Evolutionary conservation across 2,113 vertebrate species (phyloP).

Genomic region (Nicator chloris): DNA sequence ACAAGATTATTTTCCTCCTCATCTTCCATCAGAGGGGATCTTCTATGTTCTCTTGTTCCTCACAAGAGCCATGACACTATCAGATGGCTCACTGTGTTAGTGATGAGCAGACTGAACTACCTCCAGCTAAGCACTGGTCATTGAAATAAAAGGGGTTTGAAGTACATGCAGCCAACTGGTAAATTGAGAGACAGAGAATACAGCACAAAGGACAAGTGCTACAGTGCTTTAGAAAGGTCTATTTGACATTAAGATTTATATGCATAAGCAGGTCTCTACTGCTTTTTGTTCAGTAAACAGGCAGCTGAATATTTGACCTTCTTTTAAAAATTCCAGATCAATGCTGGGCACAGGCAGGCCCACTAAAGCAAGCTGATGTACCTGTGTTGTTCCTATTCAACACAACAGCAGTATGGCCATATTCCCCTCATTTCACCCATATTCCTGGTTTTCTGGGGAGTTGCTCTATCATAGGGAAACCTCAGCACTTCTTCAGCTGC

Average conservation of each 20-base stretch:
- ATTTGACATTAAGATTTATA: background rate
- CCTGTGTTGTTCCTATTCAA: background rate
- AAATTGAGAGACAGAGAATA: background rate
- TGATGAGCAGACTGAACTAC: background rate
- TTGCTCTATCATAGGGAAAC: background rate
- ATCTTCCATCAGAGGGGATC: background rate
- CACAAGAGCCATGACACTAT: background rate
- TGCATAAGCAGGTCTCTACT: background rate
- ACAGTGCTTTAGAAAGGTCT: background rate
- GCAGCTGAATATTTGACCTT: background rate
- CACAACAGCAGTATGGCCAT: background rate
- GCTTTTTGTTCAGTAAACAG: background rate
- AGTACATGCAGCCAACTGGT: background rate
- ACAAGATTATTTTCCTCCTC: background rate
- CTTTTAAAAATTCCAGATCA: background rate
- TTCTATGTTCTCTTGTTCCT: background rate
- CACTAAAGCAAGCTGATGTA: background rate
- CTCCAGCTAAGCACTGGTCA: background rate
- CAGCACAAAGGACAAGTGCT: background rate
- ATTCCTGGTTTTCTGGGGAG: background rate
- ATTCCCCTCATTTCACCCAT: background rate
- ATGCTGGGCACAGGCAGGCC: background rate
- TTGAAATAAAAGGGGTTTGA: background rate
- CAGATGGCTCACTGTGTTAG: background rate
- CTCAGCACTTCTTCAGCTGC: background rate